Base-by-base conservation (phyloP, 2,113 vertebrate species). In the Felis chaus region DNA sequence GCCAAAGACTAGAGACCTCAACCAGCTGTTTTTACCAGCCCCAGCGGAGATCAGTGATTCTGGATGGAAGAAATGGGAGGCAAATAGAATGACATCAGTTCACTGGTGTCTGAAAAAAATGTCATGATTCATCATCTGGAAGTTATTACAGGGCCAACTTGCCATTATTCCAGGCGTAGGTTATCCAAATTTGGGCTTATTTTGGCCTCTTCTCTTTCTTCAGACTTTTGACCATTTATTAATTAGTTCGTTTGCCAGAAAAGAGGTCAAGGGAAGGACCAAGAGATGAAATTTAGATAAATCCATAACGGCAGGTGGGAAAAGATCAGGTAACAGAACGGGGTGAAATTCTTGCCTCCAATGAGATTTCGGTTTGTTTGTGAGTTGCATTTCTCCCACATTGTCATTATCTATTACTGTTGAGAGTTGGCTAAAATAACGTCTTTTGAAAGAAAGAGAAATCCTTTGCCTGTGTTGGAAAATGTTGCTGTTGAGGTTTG, bases 11-110 rank as follows among this genome's bases (percentile, higher is more conserved):
- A 91, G 99, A 99, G 98, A 99, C 99, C 7, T 99, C 99, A 1
- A 99, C 99, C 92, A 99, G 99, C 98, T 99, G 99, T 98, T 99
- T 99, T 98, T 99, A 99, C 96, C 99, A 99, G 98, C 99, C 99
- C 5, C 99, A 99, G 98, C 99, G 99, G 97, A 99, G 99, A 94
- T 99, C 99, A 0, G 99, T 99, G 99, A 99, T 99, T 98, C 99
- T 99, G 97, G 99, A 99, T 97, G 99, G 99, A 99, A 99, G 99
- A 98, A 99, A 99, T 87, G 99, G 99, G 96, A 99, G 99, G 90
- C 99, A 99, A 98, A 99, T 99, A 4, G 99, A 99, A 98, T 99
- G 98, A 98, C 23, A 92, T n/a, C 83, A 65, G 88, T 68, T 97
- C 68, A 81, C 9, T 79, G 81, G 79, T 96, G 79, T 73, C 93